These are phyloP conservation scores for Lytechinus variegatus DNA, from an alignment of 35 echinoderm and acorn worm species.

Conservation along the genomic window DNA sequence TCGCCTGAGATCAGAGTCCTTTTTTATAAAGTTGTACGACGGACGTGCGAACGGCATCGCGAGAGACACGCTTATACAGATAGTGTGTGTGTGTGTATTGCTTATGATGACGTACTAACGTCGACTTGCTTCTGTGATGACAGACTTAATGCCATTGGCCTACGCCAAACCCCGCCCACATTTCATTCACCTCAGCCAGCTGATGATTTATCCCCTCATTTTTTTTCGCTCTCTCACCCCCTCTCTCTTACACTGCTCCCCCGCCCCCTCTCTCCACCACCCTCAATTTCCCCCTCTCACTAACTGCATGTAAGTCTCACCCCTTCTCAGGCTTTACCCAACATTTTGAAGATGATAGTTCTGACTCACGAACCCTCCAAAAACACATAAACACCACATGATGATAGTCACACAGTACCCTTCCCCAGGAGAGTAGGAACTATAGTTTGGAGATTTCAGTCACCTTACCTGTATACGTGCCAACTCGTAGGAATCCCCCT, in stretches of 20 bases:
- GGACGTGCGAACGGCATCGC: neutral
- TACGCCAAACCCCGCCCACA: conserved; percentile 25
- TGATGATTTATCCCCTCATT: neutral
- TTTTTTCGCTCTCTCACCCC: neutral
- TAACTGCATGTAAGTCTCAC: neutral
- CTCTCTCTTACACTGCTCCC: neutral
- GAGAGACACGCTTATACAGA: neutral
- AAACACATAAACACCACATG: neutral
- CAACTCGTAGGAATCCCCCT: neutral
- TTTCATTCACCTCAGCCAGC: neutral
- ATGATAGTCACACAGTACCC: neutral
- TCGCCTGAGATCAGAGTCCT: neutral
- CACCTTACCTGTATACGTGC: neutral
- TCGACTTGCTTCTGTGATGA: neutral
- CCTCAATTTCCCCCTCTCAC: neutral
- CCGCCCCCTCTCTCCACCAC: neutral
- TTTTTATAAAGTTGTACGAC: conserved; percentile 22
- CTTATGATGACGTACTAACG: neutral
- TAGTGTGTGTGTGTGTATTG: neutral
- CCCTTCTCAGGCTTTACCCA: neutral
- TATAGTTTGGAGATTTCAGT: neutral
- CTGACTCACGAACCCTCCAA: neutral
- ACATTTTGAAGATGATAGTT: neutral
- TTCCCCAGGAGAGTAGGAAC: neutral
- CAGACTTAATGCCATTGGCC: conserved; percentile 23